Evolutionary conservation across 2,888 invertebrate species (phyloP).

Genomic region (Antheraea yamamai): DNA sequence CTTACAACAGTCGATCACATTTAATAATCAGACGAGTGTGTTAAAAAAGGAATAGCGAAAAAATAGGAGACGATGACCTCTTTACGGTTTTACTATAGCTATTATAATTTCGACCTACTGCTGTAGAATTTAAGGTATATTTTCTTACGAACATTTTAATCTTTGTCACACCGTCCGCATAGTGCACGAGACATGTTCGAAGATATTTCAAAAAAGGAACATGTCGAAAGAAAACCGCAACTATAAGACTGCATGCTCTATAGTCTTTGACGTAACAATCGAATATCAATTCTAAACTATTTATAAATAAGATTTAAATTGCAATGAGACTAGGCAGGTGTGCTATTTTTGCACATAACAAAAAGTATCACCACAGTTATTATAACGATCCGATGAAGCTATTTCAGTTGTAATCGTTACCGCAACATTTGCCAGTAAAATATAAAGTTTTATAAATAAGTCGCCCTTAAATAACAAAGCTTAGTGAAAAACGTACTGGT

Average conservation of each 20-base stretch:
- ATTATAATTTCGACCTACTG: neutral
- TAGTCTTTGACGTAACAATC: constrained; percentile 24
- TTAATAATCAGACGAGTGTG: constrained; percentile 29
- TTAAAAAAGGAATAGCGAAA: constrained; percentile 26
- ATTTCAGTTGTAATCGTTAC: constrained; percentile 55
- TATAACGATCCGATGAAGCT: constrained; percentile 51
- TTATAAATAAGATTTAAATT: constrained; percentile 30
- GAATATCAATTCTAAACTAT: constrained; percentile 32
- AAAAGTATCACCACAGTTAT: constrained; percentile 66
- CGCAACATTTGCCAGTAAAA: constrained; percentile 50
- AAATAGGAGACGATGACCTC: constrained; percentile 18
- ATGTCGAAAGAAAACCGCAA: constrained; percentile 48
- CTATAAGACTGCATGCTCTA: constrained; percentile 1
- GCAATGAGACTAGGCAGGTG: neutral
- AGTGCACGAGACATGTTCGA: constrained; percentile 63
- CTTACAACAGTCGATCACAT: constrained; percentile 25
- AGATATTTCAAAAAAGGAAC: constrained; percentile 50
- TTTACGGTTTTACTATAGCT: neutral
- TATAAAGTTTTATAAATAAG: constrained; percentile 33
- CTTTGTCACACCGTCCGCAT: constrained; percentile 54
- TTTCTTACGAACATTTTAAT: constrained; percentile 19
- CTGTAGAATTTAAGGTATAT: constrained; percentile 7
- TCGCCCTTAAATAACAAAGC: constrained; percentile 27
- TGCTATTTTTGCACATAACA: constrained; percentile 42
- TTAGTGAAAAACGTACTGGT: neutral